These are phyloP conservation scores for Pampus argenteus DNA, from an alignment of 2,797 vertebrate genomes.

Conservation along the genomic window DNA sequence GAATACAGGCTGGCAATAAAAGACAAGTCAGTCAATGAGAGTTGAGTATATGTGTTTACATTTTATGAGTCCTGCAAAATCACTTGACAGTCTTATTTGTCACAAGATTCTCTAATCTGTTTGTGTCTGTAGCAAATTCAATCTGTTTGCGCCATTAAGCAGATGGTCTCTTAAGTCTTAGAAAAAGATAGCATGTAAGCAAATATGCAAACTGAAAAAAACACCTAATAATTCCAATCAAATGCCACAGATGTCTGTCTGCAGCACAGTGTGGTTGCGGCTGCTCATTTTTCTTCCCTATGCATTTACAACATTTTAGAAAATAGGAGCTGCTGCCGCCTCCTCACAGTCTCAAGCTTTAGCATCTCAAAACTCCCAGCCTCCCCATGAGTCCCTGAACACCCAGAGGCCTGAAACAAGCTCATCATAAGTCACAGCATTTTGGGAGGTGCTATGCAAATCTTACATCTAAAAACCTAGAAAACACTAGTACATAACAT, in stretches of 20 bases:
- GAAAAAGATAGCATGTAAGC: neutral
- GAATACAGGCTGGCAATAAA: conserved; percentile 14
- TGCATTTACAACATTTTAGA: conserved; percentile 41
- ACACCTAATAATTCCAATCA: neutral
- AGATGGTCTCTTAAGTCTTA: conserved; percentile 8
- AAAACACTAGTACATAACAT: too few species aligned
- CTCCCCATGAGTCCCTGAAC: conserved; percentile 12
- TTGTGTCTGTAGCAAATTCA: neutral
- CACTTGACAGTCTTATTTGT: neutral
- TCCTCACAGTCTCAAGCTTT: conserved; percentile 15
- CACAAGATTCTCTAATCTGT: conserved; percentile 7
- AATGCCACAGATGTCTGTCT: conserved; percentile 31
- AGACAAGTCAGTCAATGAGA: neutral
- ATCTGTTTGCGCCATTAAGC: neutral
- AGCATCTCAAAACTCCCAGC: conserved; percentile 14
- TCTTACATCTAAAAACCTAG: conserved; percentile 26
- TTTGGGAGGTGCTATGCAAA: conserved; percentile 23
- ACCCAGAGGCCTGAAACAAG: conserved; percentile 22
- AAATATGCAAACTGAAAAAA: conserved; percentile 14
- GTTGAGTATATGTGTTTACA: neutral
- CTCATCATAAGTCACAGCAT: conserved; percentile 29
- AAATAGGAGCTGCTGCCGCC: conserved; percentile 23
- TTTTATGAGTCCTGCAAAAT: conserved; percentile 2
- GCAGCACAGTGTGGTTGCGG: conserved; percentile 8
- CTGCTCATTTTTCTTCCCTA: conserved; percentile 2